Evolutionary conservation across 2,888 invertebrate species (phyloP).

Genomic region (Trimorus sp.): DNA sequence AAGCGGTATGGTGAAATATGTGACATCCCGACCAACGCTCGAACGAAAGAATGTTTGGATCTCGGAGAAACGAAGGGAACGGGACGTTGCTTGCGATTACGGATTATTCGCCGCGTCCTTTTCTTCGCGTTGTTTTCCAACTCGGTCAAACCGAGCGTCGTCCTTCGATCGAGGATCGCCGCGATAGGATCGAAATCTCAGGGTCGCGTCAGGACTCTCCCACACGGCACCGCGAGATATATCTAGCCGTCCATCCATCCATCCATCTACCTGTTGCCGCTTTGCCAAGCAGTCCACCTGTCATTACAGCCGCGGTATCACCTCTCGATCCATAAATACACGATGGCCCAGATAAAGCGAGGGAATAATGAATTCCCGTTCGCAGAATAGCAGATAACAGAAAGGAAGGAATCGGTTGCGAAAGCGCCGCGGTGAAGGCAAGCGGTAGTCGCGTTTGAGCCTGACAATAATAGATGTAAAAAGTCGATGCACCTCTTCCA

Average conservation of each 20-base stretch:
- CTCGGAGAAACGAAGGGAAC: constrained; percentile 41
- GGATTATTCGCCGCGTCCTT: constrained; percentile 71
- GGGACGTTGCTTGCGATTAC: constrained; percentile 38
- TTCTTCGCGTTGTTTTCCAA: constrained; percentile 75
- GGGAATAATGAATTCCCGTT: constrained; percentile 56
- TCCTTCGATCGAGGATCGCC: constrained; percentile 78
- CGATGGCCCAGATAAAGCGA: constrained; percentile 60
- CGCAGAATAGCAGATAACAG: constrained; percentile 55
- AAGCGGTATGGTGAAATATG: not conserved
- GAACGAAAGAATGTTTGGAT: constrained; percentile 22
- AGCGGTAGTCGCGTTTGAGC: constrained; percentile 56
- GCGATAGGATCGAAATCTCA: constrained; percentile 77
- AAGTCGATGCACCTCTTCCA: constrained; percentile 64
- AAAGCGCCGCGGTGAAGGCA: constrained; percentile 57
- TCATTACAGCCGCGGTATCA: constrained; percentile 61
- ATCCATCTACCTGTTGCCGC: constrained; percentile 63
- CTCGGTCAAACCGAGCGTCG: constrained; percentile 78
- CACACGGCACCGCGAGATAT: constrained; percentile 66
- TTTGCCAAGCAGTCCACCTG: constrained; percentile 61
- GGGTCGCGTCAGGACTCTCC: constrained; percentile 72
- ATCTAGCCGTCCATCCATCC: constrained; percentile 62
- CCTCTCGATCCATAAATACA: constrained; percentile 63
- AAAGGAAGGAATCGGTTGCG: constrained; percentile 62
- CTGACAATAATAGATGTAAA: constrained; percentile 65
- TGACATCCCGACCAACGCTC: constrained; percentile 5